Evolutionary conservation across 2,888 invertebrate species (phyloP).

Genomic region (Trachelus troglodyta): DNA sequence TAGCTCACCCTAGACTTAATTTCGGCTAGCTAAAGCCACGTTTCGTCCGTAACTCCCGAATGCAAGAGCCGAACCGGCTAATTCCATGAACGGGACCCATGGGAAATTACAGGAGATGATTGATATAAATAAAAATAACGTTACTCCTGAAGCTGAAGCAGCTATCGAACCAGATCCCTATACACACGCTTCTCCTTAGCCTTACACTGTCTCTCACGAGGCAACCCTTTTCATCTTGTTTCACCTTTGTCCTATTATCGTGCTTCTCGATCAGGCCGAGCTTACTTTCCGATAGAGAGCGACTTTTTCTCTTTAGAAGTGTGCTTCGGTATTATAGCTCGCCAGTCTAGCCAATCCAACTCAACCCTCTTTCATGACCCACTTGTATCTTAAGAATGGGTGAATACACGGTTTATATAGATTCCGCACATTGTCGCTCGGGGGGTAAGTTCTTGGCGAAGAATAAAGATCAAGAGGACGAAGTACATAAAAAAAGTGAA

Average conservation of each 20-base stretch:
- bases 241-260: constrained; percentile 5
- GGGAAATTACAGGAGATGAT: constrained; percentile 59
- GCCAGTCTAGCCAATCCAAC: constrained; percentile 12
- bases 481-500: background rate
- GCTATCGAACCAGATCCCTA: background rate
- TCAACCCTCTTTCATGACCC: constrained; percentile 5
- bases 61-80: constrained; percentile 43
- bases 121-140: constrained; percentile 45
- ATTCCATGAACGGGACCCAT: constrained; percentile 52
- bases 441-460: background rate
- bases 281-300: constrained; percentile 7
- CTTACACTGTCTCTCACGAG: background rate
- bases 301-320: constrained; percentile 24
- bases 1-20: background rate
- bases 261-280: background rate
- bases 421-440: background rate
- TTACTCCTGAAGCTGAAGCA: background rate
- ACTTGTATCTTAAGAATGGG: constrained; percentile 1
- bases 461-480: background rate
- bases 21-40: background rate
- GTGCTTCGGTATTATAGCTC: constrained; percentile 30
- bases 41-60: background rate
- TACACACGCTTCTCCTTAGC: background rate
- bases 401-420: background rate
- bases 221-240: background rate